Evolutionary conservation across 2,888 invertebrate genomes (phyloP), one percentile per base, ranked within the genome.

Genomic region (Erebia palarica): DNA sequence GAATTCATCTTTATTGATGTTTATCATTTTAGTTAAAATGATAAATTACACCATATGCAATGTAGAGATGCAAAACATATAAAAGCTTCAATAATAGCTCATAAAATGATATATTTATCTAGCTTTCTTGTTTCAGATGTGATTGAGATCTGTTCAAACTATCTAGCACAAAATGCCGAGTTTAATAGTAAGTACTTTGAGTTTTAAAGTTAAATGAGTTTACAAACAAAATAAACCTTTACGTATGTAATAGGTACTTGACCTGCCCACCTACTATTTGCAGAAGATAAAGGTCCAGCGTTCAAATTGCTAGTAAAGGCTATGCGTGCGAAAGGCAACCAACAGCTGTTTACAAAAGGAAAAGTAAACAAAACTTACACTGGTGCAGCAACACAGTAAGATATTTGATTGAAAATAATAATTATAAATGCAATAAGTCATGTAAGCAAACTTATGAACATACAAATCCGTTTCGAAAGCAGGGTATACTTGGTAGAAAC

Each of bases 251-350:
- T 13, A n/a, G n/a, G n/a, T n/a, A 44, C 42, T 3, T 7, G 18
- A 11, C 4, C 13, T 14, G 21, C 2, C 42, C 42, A n/a, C 10
- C 36, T 16, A n/a, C 9, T 51, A n/a, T 64, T 81, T 79, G 16
- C 78, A 91, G 91, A 90, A 84, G 84, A 88, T 14, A 92, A 92
- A 76, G 90, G 91, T 1, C 86, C 86, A 13, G 88, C 88, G 7
- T 90, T 89, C 73, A 80, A 79, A 71, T 55, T 84, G 11, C 75
- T 92, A 21, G 53, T 87, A 0, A 79, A 83, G 67, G 71, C 81
- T 36, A 84, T 92, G 87, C 83, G 80, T 14, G 76, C 75, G 2
- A 83, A 84, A 71, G 76, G 81, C 0, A 80, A 79, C 4, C 84
- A 84, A 18, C 72, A 72, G 58, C 78, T 91, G 11, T 89, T 82